phyloP scores from a whole-genome alignment of 2,113 vertebrate species.

The Vireo altiloquus region DNA sequence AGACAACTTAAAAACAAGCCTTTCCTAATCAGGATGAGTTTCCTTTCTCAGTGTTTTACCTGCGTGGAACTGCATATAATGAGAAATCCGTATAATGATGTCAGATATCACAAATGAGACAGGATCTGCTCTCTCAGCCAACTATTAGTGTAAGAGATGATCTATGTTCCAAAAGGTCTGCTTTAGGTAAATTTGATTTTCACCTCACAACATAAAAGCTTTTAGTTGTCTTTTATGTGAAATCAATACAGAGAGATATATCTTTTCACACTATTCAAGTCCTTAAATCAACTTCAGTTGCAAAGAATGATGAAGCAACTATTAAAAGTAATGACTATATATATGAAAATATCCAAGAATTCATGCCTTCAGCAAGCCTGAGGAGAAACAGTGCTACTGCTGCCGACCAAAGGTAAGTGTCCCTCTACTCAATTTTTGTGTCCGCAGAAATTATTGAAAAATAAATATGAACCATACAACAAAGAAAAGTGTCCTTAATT shows the following conservation, averaged over 20 bases:
- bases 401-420: neutral
- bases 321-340: neutral
- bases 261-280: neutral
- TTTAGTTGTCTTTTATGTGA: neutral
- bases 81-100: neutral
- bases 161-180: neutral
- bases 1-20: neutral
- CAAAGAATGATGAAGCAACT: neutral
- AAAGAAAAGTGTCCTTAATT: neutral
- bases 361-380: neutral
- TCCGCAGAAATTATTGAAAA: neutral
- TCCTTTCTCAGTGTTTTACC: neutral
- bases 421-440: neutral
- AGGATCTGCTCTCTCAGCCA: neutral
- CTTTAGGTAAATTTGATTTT: neutral
- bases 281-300: neutral
- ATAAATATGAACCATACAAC: neutral
- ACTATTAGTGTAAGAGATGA: neutral
- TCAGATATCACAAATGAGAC: neutral
- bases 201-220: neutral
- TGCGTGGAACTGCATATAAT: neutral
- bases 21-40: neutral
- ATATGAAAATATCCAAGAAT: neutral
- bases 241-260: neutral
- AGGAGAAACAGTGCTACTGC: neutral